Evolutionary conservation across 2,113 vertebrate genomes (phyloP).

Genomic region (Kryptolebias marmoratus): DNA sequence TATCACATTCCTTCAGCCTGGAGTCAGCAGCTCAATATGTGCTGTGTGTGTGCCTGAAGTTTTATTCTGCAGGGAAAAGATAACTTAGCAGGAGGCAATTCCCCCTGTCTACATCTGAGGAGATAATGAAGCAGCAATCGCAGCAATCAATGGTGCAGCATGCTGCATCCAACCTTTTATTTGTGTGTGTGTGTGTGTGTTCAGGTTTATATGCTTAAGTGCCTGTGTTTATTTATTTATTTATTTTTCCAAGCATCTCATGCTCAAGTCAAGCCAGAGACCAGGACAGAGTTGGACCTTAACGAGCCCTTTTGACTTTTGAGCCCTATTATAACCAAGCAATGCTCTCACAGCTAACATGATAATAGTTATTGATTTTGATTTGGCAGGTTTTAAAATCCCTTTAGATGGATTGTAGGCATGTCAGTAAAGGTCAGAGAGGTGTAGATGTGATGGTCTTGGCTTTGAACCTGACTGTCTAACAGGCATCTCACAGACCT

Average conservation of each 20-base stretch:
- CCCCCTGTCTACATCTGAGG: slow-evolving; percentile 54
- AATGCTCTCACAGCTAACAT: slow-evolving; percentile 22
- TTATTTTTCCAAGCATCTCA: slow-evolving; percentile 34
- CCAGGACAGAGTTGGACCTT: slow-evolving; percentile 25
- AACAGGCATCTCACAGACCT: slow-evolving; percentile 43
- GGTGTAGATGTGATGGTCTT: slow-evolving; percentile 19
- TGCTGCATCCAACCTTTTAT: slow-evolving; percentile 33
- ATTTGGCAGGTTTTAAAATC: slow-evolving; percentile 60
- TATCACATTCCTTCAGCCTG: slow-evolving; percentile 38
- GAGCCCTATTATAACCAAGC: slow-evolving; percentile 36
- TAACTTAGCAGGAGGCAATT: slow-evolving; percentile 58
- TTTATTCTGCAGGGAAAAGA: slow-evolving; percentile 44
- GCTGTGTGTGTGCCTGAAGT: slow-evolving; percentile 44
- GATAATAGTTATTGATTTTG: slow-evolving; percentile 51
- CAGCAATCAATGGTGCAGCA: slow-evolving; percentile 9
- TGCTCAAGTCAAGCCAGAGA: slow-evolving; percentile 44
- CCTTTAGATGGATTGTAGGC: slow-evolving; percentile 10
- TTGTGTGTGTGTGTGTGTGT: slow-evolving; percentile 14
- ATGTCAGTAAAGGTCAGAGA: slow-evolving; percentile 33
- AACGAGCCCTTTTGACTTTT: slow-evolving; percentile 2
- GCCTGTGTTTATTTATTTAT: not conserved
- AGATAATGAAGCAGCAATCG: slow-evolving; percentile 57
- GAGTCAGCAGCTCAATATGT: slow-evolving; percentile 34
- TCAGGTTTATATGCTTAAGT: slow-evolving; percentile 7
- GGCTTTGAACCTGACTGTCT: slow-evolving; percentile 37